Evolutionary conservation across 2,888 invertebrate genomes (phyloP).

Genomic region (Morpho helenor): DNA sequence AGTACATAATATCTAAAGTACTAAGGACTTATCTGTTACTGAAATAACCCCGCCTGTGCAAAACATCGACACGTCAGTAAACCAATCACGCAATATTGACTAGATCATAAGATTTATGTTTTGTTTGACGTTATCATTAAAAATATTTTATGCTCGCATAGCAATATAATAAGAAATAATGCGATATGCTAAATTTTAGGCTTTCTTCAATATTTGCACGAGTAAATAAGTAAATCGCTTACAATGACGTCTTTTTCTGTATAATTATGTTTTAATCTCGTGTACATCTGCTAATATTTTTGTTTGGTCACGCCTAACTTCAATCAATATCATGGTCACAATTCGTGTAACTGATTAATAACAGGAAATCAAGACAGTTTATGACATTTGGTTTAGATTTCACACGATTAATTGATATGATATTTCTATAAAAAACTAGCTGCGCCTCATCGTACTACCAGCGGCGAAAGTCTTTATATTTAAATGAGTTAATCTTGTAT

Average conservation of each 20-base stretch:
- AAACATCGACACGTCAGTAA: constrained; percentile 19
- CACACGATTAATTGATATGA: not conserved
- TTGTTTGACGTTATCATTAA: constrained; percentile 21
- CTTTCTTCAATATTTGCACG: constrained; percentile 9
- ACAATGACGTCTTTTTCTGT: constrained; percentile 18
- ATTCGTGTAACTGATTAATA: no score
- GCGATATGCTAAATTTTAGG: constrained; percentile 8
- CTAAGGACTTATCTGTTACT: constrained; percentile 22
- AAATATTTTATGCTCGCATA: constrained; percentile 2
- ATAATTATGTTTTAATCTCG: constrained; percentile 8
- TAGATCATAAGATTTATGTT: constrained; percentile 19
- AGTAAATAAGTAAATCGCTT: constrained; percentile 9
- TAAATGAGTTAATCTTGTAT: no score
- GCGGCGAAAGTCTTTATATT: no score
- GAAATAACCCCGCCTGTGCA: constrained; percentile 21
- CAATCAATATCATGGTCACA: no score
- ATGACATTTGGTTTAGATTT: not conserved
- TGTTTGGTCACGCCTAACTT: no score
- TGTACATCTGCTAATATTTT: constrained; percentile 1
- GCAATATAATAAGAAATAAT: constrained; percentile 1
- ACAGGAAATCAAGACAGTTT: not conserved
- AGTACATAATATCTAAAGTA: constrained; percentile 9
- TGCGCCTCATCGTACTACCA: no score
- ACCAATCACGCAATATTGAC: constrained; percentile 15
- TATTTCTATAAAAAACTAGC: no score